These are phyloP conservation scores for Meriones psammophilus DNA, from an alignment of 2,797 vertebrate species.

Conservation along the genomic window DNA sequence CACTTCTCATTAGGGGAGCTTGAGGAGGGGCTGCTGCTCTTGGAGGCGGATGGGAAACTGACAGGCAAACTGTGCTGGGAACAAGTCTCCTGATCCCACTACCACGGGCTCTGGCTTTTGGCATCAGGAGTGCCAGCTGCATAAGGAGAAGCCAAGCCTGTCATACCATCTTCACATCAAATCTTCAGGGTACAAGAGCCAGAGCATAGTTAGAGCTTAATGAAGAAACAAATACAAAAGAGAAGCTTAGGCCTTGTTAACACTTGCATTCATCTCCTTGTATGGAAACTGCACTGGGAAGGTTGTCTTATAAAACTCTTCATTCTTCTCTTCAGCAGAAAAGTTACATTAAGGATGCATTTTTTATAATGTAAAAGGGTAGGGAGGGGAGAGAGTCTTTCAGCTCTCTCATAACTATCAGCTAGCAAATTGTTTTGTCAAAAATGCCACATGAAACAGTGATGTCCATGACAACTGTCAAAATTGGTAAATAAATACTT, in stretches of 20 bases:
- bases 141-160: slow-evolving; percentile 92
- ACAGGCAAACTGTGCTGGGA: slow-evolving; percentile 86
- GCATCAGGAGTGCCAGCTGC: slow-evolving; percentile 90
- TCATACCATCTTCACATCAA: slow-evolving; percentile 95
- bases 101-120: slow-evolving; percentile 89
- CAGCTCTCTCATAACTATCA: slow-evolving; percentile 78
- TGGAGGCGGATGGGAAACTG: slow-evolving; percentile 91
- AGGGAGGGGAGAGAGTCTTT: slow-evolving; percentile 50
- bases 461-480: slow-evolving; percentile 84
- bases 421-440: slow-evolving; percentile 83
- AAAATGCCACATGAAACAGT: slow-evolving; percentile 83
- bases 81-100: slow-evolving; percentile 89
- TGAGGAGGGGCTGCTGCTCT: slow-evolving; percentile 85
- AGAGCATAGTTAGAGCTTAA: slow-evolving; percentile 89
- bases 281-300: slow-evolving; percentile 44
- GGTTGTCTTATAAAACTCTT: slow-evolving; percentile 72
- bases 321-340: slow-evolving; percentile 75
- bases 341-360: slow-evolving; percentile 78
- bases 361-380: slow-evolving; percentile 78
- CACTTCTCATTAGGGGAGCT: slow-evolving; percentile 92
- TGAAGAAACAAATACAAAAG: slow-evolving; percentile 94
- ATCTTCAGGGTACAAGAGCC: slow-evolving; percentile 86
- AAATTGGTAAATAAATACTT: slow-evolving; percentile 84
- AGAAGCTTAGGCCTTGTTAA: slow-evolving; percentile 92
- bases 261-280: slow-evolving; percentile 87